phyloP scores from a whole-genome alignment of 2,113 vertebrate species.

The Phoxinus phoxinus region DNA sequence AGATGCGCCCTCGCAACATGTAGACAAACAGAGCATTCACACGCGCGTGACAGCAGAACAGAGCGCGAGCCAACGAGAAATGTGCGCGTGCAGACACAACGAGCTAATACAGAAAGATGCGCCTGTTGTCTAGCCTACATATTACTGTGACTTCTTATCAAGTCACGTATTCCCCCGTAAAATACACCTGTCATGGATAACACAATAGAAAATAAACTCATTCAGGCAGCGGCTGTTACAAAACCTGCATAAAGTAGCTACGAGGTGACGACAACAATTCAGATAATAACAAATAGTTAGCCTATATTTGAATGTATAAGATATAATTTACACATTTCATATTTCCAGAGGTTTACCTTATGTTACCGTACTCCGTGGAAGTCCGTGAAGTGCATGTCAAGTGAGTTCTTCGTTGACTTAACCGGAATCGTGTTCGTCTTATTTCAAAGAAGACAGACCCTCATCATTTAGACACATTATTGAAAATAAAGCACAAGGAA shows the following conservation, averaged over 20 bases:
- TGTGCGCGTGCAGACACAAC: neutral
- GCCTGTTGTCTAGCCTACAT: too few relatives aligned
- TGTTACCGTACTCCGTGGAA: conserved; percentile 54
- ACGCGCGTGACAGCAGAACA: conserved; percentile 14
- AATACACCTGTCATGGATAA: conserved; percentile 25
- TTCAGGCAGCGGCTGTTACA: neutral
- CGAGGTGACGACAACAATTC: neutral
- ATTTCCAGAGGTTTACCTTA: conserved; percentile 54
- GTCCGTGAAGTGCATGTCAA: conserved; percentile 50
- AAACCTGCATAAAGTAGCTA: neutral
- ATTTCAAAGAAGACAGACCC: conserved; percentile 22
- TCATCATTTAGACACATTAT: conserved; percentile 1
- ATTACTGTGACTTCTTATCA: neutral
- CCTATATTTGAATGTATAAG: neutral
- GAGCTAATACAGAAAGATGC: neutral
- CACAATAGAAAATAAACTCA: neutral
- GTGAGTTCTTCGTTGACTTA: conserved; percentile 46
- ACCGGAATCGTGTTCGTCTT: conserved; percentile 56
- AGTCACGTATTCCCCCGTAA: neutral
- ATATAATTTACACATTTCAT: neutral
- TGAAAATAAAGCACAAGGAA: conserved; percentile 4
- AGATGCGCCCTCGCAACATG: conserved; percentile 11
- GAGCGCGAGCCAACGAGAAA: conserved; percentile 1
- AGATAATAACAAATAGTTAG: neutral
- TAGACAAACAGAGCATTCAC: conserved; percentile 22